phyloP scores from a whole-genome alignment of 2,888 invertebrate species.

The Aphodius granarius region DNA sequence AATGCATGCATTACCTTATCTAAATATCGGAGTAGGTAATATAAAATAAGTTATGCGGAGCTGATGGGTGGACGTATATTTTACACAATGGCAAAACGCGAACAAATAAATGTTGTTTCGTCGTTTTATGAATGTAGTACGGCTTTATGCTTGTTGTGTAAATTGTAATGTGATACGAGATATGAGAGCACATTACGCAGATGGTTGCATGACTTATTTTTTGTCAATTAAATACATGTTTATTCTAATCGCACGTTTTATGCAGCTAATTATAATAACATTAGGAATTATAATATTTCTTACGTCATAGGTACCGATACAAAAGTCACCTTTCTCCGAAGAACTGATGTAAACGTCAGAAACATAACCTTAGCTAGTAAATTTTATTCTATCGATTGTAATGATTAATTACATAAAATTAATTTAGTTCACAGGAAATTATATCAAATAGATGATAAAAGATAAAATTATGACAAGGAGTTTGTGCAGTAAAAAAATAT shows the following conservation, averaged over 20 bases:
- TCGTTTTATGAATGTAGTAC: not conserved
- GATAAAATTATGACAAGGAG: too few species aligned
- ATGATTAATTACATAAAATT: too few species aligned
- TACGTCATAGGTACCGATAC: too few species aligned
- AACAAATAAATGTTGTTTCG: not conserved
- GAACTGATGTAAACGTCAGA: too few species aligned
- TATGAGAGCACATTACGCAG: not conserved
- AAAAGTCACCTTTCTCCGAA: too few species aligned
- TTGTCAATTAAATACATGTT: not conserved
- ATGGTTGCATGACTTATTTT: not conserved
- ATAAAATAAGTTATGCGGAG: not conserved
- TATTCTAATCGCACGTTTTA: not conserved
- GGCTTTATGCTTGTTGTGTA: not conserved
- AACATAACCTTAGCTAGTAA: too few species aligned
- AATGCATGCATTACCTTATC: not conserved
- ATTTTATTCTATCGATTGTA: too few species aligned
- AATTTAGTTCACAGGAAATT: too few species aligned
- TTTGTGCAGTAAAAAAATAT: too few species aligned
- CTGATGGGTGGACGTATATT: not conserved
- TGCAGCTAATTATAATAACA: too few species aligned
- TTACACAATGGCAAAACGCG: not conserved
- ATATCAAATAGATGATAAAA: too few species aligned
- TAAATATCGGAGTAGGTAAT: not conserved
- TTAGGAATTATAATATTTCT: not conserved
- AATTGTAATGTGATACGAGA: not conserved